Conservation (phyloP, 2,888 invertebrate genomes). For the Mellilla xanthometata region DNA sequence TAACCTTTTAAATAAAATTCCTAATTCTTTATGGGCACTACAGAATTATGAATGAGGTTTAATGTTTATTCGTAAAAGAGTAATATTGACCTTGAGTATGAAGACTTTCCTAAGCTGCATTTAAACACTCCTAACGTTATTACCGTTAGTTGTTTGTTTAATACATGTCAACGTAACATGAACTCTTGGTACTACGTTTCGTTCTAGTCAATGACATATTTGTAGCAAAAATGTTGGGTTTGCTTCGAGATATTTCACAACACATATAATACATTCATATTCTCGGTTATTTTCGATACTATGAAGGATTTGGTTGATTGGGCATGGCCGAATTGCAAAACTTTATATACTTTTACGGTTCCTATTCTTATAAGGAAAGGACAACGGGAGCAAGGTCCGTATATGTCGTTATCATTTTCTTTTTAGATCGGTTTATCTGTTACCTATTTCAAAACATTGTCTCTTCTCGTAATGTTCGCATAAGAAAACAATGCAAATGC, state of each 20-base stretch:
- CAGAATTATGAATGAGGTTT: no score
- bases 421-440: background rate
- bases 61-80: no score
- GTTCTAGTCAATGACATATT: background rate
- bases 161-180: no score
- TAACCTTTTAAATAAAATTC: no score
- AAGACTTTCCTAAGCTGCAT: no score
- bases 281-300: conserved; percentile 29
- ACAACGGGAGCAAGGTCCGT: background rate
- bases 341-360: background rate
- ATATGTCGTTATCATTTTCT: background rate
- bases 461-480: conserved; percentile 1
- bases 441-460: background rate
- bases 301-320: conserved; percentile 35
- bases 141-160: no score
- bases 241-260: conserved; percentile 31
- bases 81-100: no score
- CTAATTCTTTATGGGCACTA: no score
- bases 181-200: background rate
- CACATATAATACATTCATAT: conserved; percentile 14
- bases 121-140: no score
- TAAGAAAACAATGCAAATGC: conserved; percentile 1
- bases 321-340: conserved; percentile 31
- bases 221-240: background rate
- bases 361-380: background rate